A percentile compares a stretch with the other conserved stretches of the same genome.
These are phyloP conservation scores for Leptarthrus brevirostris DNA, from an alignment of 2,888 invertebrate genomes.

Conservation along the genomic window DNA sequence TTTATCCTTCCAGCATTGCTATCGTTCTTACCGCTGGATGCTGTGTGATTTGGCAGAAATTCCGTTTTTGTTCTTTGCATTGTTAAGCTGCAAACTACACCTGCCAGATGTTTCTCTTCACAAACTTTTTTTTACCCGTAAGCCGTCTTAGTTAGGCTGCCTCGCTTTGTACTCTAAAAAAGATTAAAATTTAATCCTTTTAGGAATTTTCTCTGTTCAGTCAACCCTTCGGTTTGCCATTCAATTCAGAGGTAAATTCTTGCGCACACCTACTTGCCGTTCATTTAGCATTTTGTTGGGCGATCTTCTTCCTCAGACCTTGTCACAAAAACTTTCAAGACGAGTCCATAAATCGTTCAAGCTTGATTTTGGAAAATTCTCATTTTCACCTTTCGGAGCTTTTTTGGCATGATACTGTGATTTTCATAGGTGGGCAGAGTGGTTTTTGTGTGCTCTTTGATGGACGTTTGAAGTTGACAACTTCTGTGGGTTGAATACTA, in stretches of 20 bases:
- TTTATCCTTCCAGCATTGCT: conserved; percentile 26
- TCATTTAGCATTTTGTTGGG: conserved; percentile 10
- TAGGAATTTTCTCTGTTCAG: conserved; percentile 5
- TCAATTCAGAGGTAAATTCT: conserved; percentile 1
- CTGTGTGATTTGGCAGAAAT: conserved; percentile 41
- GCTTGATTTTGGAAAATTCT: conserved; percentile 23
- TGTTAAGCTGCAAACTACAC: conserved; percentile 40
- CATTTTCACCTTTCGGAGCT: conserved; percentile 40
- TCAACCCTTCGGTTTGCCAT: not conserved
- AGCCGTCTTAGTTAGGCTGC: conserved; percentile 26
- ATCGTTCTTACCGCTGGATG: not conserved
- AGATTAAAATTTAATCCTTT: conserved; percentile 46
- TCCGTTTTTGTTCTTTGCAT: conserved; percentile 16
- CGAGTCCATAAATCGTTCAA: conserved; percentile 35
- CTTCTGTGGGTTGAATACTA: too few species aligned
- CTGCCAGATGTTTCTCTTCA: conserved; percentile 38
- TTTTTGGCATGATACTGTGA: too few species aligned
- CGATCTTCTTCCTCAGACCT: not conserved
- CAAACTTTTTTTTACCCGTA: not conserved
- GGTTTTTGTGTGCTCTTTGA: too few species aligned
- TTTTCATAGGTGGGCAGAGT: too few species aligned
- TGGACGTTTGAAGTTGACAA: too few species aligned
- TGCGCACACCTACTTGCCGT: conserved; percentile 23
- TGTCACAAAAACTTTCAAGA: conserved; percentile 13
- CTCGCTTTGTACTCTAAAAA: conserved; percentile 31